A percentile compares a stretch with the other conserved stretches of the same genome.
Conservation (phyloP, 2,888 invertebrate genomes). For the Archips crataeganus region DNA sequence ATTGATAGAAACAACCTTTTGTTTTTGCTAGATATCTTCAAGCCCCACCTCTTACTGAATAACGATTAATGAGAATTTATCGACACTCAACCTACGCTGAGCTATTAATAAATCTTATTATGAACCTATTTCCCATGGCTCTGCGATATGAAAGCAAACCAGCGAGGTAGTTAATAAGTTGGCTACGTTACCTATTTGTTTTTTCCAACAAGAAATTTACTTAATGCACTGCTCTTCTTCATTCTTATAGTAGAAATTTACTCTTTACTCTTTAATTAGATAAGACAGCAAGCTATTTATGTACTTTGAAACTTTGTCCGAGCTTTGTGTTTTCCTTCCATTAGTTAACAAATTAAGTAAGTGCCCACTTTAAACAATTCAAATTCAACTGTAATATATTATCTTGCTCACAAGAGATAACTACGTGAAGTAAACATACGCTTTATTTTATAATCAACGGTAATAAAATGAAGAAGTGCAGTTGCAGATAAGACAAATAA, state of each 20-base stretch:
- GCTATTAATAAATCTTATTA: conserved; percentile 34
- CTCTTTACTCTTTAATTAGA: not conserved
- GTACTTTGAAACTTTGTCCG: conserved; percentile 1
- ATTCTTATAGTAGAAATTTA: not conserved
- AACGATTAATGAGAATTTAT: conserved; percentile 22
- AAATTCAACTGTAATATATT: conserved; percentile 4
- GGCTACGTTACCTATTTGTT: not conserved
- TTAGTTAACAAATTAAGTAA: conserved; percentile 1
- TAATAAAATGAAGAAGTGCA: not conserved
- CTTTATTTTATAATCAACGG: not conserved
- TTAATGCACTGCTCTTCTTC: not conserved
- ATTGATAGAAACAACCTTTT: conserved; percentile 5
- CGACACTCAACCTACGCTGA: conserved; percentile 22
- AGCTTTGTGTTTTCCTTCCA: not conserved
- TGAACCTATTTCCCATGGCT: conserved; percentile 20
- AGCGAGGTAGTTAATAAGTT: conserved; percentile 1
- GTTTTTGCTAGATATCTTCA: not conserved
- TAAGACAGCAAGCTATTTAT: not conserved
- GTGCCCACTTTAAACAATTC: not conserved
- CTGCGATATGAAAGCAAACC: conserved; percentile 16
- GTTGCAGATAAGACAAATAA: not conserved
- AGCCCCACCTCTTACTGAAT: not conserved
- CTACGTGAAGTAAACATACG: not conserved
- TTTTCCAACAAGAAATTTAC: not conserved
- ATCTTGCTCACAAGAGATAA: not conserved